Evolutionary conservation across 2,888 invertebrate species (phyloP).

Genomic region (Drosophila meridiana): DNA sequence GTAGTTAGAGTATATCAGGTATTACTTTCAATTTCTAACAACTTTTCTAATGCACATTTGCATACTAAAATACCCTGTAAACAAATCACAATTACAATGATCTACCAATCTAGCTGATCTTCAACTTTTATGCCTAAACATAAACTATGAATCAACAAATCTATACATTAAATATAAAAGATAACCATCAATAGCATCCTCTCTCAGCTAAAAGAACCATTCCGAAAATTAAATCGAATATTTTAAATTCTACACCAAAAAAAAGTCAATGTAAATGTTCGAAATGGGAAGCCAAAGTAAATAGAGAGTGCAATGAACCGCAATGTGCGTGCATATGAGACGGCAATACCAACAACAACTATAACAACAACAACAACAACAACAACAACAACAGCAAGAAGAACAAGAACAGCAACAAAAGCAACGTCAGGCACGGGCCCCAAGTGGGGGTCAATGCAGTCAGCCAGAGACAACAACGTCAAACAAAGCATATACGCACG

Average conservation of each 20-base stretch:
- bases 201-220: not conserved
- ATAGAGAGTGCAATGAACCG: slow-evolving; percentile 81
- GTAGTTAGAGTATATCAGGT: not conserved
- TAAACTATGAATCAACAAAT: not conserved
- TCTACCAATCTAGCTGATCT: not conserved
- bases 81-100: not conserved
- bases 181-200: slow-evolving; percentile 33
- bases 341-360: slow-evolving; percentile 27
- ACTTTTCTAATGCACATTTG: not conserved
- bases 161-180: not conserved
- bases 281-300: slow-evolving; percentile 69
- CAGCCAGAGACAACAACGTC: slow-evolving; percentile 68
- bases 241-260: slow-evolving; percentile 25
- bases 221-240: slow-evolving; percentile 9
- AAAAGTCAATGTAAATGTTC: slow-evolving; percentile 54
- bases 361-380: slow-evolving; percentile 18
- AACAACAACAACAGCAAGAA: slow-evolving; percentile 19
- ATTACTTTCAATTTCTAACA: not conserved
- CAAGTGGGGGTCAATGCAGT: slow-evolving; percentile 75
- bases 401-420: slow-evolving; percentile 29
- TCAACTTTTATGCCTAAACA: not conserved
- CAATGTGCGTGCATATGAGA: slow-evolving; percentile 65
- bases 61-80: not conserved
- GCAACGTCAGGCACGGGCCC: slow-evolving; percentile 49
- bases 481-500: slow-evolving; percentile 63